A percentile compares a stretch with the other conserved stretches of the same genome.
phyloP scores from a whole-genome alignment of 2,797 vertebrate genomes.

The Mormyrus proboscirostris region DNA sequence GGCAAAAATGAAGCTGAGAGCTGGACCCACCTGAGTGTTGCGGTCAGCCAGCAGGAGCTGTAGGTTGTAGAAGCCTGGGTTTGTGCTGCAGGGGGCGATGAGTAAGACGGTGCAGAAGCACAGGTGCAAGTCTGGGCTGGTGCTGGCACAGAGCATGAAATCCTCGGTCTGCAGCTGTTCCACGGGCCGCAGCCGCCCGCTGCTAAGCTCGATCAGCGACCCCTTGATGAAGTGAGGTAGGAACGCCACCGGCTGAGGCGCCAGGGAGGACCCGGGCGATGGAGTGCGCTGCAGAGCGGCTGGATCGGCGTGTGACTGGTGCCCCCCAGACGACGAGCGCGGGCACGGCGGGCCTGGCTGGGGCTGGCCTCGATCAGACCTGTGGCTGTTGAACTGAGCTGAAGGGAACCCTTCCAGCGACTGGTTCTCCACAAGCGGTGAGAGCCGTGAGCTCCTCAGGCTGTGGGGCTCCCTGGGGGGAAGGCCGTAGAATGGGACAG shows the following conservation, averaged over 20 bases:
- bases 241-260: slow-evolving; percentile 53
- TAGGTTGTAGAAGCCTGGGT: slow-evolving; percentile 65
- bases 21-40: slow-evolving; percentile 66
- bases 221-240: slow-evolving; percentile 78
- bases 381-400: slow-evolving; percentile 50
- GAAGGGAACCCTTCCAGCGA: slow-evolving; percentile 25
- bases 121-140: slow-evolving; percentile 69
- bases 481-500: slow-evolving; percentile 52
- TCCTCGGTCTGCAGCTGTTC: slow-evolving; percentile 69
- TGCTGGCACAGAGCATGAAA: slow-evolving; percentile 66
- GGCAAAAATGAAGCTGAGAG: not conserved
- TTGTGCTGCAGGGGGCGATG: slow-evolving; percentile 57
- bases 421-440: slow-evolving; percentile 31
- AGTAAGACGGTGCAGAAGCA: slow-evolving; percentile 66
- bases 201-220: slow-evolving; percentile 68
- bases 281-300: slow-evolving; percentile 34
- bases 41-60: slow-evolving; percentile 69
- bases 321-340: slow-evolving; percentile 34
- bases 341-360: slow-evolving; percentile 19
- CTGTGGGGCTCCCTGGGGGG: slow-evolving; percentile 52
- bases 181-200: slow-evolving; percentile 62
- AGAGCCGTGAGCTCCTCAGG: slow-evolving; percentile 55
- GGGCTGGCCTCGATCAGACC: slow-evolving; percentile 21
- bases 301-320: slow-evolving; percentile 22
- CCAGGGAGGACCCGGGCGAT: slow-evolving; percentile 18